These are phyloP conservation scores for Trachelus stipa DNA, from an alignment of 2,888 invertebrate species.

Conservation along the genomic window DNA sequence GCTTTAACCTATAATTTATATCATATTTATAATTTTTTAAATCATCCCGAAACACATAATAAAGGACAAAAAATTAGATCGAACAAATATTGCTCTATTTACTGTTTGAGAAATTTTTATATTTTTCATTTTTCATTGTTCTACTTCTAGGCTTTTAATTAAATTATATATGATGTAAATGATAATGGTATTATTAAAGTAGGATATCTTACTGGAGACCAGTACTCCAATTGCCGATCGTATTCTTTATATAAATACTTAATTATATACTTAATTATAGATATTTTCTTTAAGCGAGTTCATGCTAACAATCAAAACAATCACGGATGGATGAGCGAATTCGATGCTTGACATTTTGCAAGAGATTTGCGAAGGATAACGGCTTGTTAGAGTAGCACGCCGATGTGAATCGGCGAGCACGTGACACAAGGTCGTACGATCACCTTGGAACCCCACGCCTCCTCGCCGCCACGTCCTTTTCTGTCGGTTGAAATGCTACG, in stretches of 20 bases:
- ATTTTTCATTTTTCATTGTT: neutral
- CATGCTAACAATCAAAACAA: neutral
- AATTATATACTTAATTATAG: neutral
- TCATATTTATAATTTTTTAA: too few species aligned
- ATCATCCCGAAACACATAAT: too few species aligned
- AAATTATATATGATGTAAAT: neutral
- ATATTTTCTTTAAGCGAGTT: neutral
- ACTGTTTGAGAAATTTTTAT: neutral
- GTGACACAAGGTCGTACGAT: slow-evolving; percentile 60
- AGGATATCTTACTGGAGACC: neutral
- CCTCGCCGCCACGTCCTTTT: slow-evolving; percentile 41
- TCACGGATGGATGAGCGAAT: neutral
- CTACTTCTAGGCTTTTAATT: neutral
- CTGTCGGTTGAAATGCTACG: slow-evolving; percentile 26
- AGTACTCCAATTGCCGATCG: neutral
- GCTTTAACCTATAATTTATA: neutral
- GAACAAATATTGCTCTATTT: neutral
- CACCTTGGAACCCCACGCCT: slow-evolving; percentile 55
- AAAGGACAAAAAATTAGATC: too few species aligned
- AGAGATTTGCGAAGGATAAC: neutral
- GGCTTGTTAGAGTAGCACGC: neutral
- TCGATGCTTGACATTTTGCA: neutral
- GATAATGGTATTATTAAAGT: neutral
- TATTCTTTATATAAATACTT: neutral
- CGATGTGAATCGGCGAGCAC: slow-evolving; percentile 32